Conservation (phyloP, 2,888 invertebrate species). For the Conistra vaccinii region DNA sequence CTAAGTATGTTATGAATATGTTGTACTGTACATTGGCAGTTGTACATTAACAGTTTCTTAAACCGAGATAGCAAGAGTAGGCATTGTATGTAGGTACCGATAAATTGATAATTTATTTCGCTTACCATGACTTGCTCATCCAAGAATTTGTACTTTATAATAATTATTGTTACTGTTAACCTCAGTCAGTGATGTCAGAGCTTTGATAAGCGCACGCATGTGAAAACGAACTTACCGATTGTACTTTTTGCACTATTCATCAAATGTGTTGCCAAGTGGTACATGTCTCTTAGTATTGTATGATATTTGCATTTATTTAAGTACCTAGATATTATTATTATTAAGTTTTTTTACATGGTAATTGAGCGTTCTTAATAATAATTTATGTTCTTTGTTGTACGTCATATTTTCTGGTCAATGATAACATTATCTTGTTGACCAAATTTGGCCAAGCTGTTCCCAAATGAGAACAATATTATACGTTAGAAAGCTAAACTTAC, state of each 20-base stretch:
- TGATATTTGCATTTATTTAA: constrained; percentile 57
- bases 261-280: constrained; percentile 42
- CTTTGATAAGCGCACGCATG: constrained; percentile 66
- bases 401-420: constrained; percentile 17
- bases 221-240: constrained; percentile 65
- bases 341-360: constrained; percentile 14
- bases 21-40: no score
- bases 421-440: constrained; percentile 30
- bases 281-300: constrained; percentile 50
- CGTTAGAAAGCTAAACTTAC: constrained; percentile 31
- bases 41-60: constrained; percentile 48
- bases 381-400: constrained; percentile 10
- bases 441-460: constrained; percentile 14
- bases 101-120: constrained; percentile 51
- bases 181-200: constrained; percentile 65
- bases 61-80: constrained; percentile 37
- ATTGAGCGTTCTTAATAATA: constrained; percentile 7
- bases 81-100: constrained; percentile 29
- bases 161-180: constrained; percentile 65
- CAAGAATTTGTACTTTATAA: constrained; percentile 57
- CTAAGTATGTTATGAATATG: constrained; percentile 11
- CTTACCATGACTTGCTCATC: constrained; percentile 61
- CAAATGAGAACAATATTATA: constrained; percentile 20
- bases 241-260: constrained; percentile 41
- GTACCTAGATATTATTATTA: constrained; percentile 27